These are phyloP conservation scores for Nephrotoma flavescens DNA, from an alignment of 2,888 invertebrate species.

Conservation along the genomic window DNA sequence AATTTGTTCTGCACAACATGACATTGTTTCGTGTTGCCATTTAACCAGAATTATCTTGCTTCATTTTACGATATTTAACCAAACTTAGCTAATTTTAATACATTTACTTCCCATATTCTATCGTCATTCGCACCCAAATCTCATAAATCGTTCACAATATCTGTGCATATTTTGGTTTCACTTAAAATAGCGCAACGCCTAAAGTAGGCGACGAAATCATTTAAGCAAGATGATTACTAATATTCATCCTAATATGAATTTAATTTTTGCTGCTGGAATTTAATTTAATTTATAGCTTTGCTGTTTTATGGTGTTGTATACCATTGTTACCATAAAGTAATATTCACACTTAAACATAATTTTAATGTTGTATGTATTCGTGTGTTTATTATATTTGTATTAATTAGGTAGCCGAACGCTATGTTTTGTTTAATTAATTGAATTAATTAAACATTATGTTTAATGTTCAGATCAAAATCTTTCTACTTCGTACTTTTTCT, in stretches of 20 bases:
- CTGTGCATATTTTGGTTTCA: neutral
- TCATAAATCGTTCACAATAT: neutral
- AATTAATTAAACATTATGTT: neutral
- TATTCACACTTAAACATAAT: neutral
- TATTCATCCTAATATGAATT: neutral
- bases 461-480: neutral
- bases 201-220: neutral
- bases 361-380: neutral
- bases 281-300: neutral
- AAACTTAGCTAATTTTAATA: neutral
- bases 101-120: neutral
- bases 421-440: neutral
- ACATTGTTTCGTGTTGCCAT: neutral
- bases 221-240: neutral
- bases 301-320: neutral
- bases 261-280: neutral
- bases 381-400: neutral
- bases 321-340: neutral
- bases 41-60: neutral
- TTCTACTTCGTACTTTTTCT: neutral
- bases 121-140: neutral
- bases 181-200: neutral
- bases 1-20: neutral
- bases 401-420: neutral
- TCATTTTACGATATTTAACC: neutral